phyloP scores from a whole-genome alignment of 2,113 vertebrate genomes.

The Ophthalmolycus amberensis region DNA sequence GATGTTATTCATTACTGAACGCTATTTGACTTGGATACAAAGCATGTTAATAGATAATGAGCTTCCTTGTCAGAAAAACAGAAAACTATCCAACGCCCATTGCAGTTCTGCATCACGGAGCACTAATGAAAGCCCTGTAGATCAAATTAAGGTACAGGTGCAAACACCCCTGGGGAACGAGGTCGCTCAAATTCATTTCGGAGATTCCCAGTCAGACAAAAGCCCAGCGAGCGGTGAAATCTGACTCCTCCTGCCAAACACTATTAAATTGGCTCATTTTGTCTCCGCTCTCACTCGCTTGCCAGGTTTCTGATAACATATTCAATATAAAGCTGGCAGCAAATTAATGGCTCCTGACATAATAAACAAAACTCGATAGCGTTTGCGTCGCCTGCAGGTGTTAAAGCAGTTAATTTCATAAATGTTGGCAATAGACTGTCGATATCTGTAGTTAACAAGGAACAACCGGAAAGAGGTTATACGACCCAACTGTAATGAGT shows the following conservation, averaged over 20 bases:
- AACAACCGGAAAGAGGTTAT: slow-evolving; percentile 17
- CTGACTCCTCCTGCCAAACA: slow-evolving; percentile 69
- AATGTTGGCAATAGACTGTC: slow-evolving; percentile 55
- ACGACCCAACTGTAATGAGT: neutral
- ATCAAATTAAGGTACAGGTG: slow-evolving; percentile 58
- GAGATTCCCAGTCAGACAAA: slow-evolving; percentile 64
- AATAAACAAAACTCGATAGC: slow-evolving; percentile 72
- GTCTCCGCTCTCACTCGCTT: slow-evolving; percentile 43
- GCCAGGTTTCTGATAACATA: slow-evolving; percentile 73
- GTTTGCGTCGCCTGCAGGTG: slow-evolving; percentile 58
- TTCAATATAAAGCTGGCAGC: slow-evolving; percentile 69
- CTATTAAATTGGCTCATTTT: slow-evolving; percentile 75
- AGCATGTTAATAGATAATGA: slow-evolving; percentile 48
- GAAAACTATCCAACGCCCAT: slow-evolving; percentile 44
- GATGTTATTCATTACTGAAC: slow-evolving; percentile 23
- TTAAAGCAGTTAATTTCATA: slow-evolving; percentile 62
- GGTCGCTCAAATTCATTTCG: slow-evolving; percentile 58
- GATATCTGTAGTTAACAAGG: slow-evolving; percentile 54
- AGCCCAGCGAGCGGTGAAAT: slow-evolving; percentile 59
- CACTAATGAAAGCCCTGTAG: slow-evolving; percentile 56
- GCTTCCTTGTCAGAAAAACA: slow-evolving; percentile 52
- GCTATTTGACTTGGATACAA: neutral
- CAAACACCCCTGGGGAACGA: slow-evolving; percentile 56
- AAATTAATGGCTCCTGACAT: slow-evolving; percentile 76
- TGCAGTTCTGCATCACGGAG: slow-evolving; percentile 59